These are phyloP conservation scores for Harpalus rubripes DNA, from an alignment of 2,888 invertebrate species.

Conservation along the genomic window DNA sequence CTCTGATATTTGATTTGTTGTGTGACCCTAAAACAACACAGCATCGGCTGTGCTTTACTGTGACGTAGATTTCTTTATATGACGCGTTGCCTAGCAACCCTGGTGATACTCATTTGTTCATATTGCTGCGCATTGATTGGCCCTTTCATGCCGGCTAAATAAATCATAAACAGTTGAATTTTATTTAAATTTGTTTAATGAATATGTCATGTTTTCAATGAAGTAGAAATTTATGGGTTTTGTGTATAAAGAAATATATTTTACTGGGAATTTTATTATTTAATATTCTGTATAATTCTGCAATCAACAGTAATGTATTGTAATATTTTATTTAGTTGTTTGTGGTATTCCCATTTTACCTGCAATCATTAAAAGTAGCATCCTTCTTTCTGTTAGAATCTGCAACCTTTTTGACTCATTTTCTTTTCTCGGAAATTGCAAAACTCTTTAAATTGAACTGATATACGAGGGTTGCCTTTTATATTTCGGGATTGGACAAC, in stretches of 20 bases:
- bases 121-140: conserved; percentile 32
- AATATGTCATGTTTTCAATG: conserved; percentile 30
- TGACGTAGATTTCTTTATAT: neutral
- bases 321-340: too few relatives aligned
- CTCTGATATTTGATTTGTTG: neutral
- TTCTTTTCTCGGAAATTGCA: too few relatives aligned
- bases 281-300: neutral
- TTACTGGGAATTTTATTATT: neutral
- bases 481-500: too few relatives aligned
- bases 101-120: conserved; percentile 12
- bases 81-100: neutral
- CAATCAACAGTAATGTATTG: too few relatives aligned
- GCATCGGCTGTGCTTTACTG: neutral
- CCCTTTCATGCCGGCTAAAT: conserved; percentile 18
- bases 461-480: too few relatives aligned
- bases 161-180: conserved; percentile 20
- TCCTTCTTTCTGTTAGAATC: too few relatives aligned
- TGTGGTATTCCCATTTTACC: too few relatives aligned
- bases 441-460: too few relatives aligned
- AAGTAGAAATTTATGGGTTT: neutral
- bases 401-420: too few relatives aligned
- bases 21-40: neutral
- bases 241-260: neutral
- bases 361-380: too few relatives aligned
- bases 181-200: conserved; percentile 38